Evolutionary conservation across 2,797 vertebrate species (phyloP).

Genomic region (Steatocranus sp.): DNA sequence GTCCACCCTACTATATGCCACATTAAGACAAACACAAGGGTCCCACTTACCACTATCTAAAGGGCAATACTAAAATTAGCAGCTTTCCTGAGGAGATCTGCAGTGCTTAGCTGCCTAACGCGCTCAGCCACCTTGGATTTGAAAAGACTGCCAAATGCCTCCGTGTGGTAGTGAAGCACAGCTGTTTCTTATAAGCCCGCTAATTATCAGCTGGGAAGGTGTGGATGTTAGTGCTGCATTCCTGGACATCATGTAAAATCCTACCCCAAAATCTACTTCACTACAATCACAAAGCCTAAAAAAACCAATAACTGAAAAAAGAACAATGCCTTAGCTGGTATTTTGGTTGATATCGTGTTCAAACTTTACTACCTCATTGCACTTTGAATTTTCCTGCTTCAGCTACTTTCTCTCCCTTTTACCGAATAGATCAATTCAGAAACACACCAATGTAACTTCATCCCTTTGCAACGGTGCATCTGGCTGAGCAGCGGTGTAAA

Average conservation of each 20-base stretch:
- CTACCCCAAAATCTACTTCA: neutral
- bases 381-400: neutral
- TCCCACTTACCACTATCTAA: neutral
- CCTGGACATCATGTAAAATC: neutral
- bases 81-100: neutral
- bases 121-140: neutral
- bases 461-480: neutral
- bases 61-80: neutral
- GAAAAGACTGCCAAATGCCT: neutral
- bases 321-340: neutral
- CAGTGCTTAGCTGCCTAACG: rapidly evolving
- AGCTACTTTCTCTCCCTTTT: neutral
- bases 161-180: rapidly evolving
- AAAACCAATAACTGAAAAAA: neutral
- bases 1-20: neutral
- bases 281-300: neutral
- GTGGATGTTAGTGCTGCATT: neutral
- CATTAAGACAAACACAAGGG: neutral
- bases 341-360: neutral
- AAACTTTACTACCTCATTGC: neutral
- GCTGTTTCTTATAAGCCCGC: neutral
- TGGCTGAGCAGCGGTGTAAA: neutral
- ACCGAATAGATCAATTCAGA: neutral
- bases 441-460: neutral
- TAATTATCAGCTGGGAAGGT: neutral